phyloP scores from a whole-genome alignment of 2,888 invertebrate species.

The Imbricaverruca yamaguchii region DNA sequence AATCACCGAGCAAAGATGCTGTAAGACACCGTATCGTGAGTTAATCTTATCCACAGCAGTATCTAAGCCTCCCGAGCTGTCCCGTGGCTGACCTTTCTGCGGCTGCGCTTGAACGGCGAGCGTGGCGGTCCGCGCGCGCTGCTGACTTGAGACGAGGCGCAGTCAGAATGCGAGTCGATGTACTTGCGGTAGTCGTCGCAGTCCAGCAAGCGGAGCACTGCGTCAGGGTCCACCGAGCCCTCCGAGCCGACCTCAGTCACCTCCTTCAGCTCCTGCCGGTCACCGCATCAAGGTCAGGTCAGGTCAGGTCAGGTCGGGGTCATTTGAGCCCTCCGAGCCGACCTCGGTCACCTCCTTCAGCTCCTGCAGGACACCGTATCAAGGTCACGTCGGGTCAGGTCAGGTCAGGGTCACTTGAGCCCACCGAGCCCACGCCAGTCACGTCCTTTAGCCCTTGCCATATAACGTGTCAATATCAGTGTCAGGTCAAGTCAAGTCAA shows the following conservation, averaged over 20 bases:
- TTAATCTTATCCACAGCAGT: too few relatives aligned
- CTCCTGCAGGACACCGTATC: conserved; percentile 52
- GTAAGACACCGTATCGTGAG: too few relatives aligned
- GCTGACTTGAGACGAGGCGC: background rate
- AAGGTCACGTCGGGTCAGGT: conserved; percentile 13
- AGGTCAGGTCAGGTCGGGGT: conserved; percentile 47
- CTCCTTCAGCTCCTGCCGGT: conserved; percentile 66
- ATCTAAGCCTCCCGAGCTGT: too few relatives aligned
- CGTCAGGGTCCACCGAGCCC: conserved; percentile 71
- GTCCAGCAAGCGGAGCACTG: conserved; percentile 69
- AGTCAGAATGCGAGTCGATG: conserved; percentile 78
- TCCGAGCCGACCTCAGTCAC: conserved; percentile 80
- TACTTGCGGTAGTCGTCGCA: conserved; percentile 85
- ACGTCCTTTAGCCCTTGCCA: conserved; percentile 71
- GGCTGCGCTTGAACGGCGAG: background rate
- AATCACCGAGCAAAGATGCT: too few relatives aligned
- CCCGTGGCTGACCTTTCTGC: background rate
- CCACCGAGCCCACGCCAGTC: conserved; percentile 77
- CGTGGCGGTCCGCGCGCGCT: background rate
- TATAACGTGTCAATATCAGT: too few relatives aligned
- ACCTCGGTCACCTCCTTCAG: conserved; percentile 73
- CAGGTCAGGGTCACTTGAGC: conserved; percentile 65
- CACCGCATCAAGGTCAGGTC: background rate
- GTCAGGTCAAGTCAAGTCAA: too few relatives aligned
- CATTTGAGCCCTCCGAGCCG: conserved; percentile 74